Conservation (phyloP, 2,113 vertebrate genomes). For the Xiphophorus couchianus region DNA sequence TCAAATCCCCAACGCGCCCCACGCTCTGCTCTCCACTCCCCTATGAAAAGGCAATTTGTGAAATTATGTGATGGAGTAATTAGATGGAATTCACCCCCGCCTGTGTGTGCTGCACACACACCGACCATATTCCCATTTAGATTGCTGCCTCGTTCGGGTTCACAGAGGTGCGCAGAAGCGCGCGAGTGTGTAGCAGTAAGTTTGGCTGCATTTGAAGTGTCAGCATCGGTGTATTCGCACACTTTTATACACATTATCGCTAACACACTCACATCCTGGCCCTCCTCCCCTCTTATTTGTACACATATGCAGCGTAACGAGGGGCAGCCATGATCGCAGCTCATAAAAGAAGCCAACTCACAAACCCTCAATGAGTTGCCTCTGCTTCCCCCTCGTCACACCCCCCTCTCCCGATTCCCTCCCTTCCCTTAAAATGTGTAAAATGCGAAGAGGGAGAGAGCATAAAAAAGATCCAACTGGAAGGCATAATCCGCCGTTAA, state of each 20-base stretch:
- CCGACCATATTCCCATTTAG: slow-evolving; percentile 81
- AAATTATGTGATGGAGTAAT: slow-evolving; percentile 99
- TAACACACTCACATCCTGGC: slow-evolving; percentile 73
- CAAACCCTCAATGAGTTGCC: slow-evolving; percentile 83
- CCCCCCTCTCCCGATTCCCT: not conserved
- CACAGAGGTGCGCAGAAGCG: slow-evolving; percentile 64
- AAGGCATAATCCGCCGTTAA: slow-evolving; percentile 95
- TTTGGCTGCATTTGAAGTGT: slow-evolving; percentile 62
- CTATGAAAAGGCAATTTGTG: slow-evolving; percentile 98
- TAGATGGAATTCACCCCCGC: slow-evolving; percentile 91
- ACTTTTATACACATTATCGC: slow-evolving; percentile 69
- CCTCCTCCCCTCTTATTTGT: slow-evolving; percentile 94
- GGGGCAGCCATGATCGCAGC: slow-evolving; percentile 92
- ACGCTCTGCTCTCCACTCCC: slow-evolving; percentile 94
- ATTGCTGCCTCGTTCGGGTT: slow-evolving; percentile 88
- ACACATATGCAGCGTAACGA: slow-evolving; percentile 92
- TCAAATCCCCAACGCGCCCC: slow-evolving; percentile 89
- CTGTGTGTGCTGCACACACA: slow-evolving; percentile 67
- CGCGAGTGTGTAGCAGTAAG: slow-evolving; percentile 34
- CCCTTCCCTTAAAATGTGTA: slow-evolving; percentile 85
- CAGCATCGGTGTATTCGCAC: slow-evolving; percentile 82
- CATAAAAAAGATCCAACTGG: slow-evolving; percentile 79
- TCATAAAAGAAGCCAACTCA: slow-evolving; percentile 90
- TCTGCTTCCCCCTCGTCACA: slow-evolving; percentile 3
- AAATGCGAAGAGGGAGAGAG: slow-evolving; percentile 67